Evolutionary conservation across 2,888 invertebrate genomes (phyloP), one percentile per base, ranked within the genome.

Genomic region (Cylindroiulus punctatus): DNA sequence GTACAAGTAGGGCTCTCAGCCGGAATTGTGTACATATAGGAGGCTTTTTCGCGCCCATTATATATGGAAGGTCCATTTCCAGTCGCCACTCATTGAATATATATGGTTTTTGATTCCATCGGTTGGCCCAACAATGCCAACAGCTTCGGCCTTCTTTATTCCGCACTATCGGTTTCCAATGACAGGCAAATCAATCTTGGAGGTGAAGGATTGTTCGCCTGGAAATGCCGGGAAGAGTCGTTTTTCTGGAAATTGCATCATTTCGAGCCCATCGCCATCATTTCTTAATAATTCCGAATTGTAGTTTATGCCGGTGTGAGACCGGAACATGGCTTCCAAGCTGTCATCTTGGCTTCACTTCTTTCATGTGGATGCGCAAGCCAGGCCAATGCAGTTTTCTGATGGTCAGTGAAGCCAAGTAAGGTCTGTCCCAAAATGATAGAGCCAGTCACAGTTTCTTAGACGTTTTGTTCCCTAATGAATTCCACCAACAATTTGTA

Each of bases 131-230:
- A 65, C 65, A 65, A 65, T 65, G 65, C 65, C n/a, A 65, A 65
- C 65, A 65, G 65, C 65, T 26, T 26, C 26, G 26, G 26, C 22
- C 65, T 65, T 65, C 65, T 26, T 65, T 65, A 65, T 65, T 65
- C 65, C 65, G 65, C 65, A 10, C 65, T 65, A 65, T 65, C 65
- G 65, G 65, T 65, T 65, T 65, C 65, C 65, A 65, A 65, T 65
- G 65, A 65, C 65, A 65, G 19, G 65, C 2, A 26, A 65, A 65
- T 65, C 65, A 65, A 65, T 65, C 65, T 65, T 65, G 65, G 65
- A 8, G 26, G 65, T 65, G 65, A 65, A 26, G 26, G 65, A 65
- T 65, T 65, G 65, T 7, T 22, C 65, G 26, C n/a, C 8, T 65
- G 65, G 19, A 65, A 65, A 65, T 65, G 65, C 65, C 7, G 8